Evolutionary conservation across 2,113 vertebrate genomes (phyloP), one percentile per base, ranked within the genome.

Genomic region (Elaphurus davidianus): DNA sequence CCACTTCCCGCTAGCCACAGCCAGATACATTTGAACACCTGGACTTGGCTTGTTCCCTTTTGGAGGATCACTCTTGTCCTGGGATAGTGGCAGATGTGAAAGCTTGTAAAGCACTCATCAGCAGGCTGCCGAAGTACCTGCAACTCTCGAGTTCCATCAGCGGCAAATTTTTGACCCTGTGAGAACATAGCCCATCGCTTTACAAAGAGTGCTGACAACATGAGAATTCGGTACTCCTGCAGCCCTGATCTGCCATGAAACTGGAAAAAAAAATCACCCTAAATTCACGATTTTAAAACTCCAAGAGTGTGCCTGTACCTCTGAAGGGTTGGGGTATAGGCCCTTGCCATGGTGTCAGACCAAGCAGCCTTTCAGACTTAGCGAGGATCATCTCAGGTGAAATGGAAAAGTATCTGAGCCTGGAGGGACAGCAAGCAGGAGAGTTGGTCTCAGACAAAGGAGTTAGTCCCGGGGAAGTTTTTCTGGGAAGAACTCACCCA

Each of bases 401-500:
- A 78, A 74, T 2, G 76, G 16, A 16, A 81, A 54, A 43, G n/a
- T 52, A 6, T 40, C 85, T 40, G n/a, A 57, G 79, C 14, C 89
- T 84, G 57, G 50, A 94, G n/a, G 5, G 16, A 40, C n/a, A 67
- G 19, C 52, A 27, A 25, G 54, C 45, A 16, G 3, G 11, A 54
- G 55, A 85, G 28, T 30, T 74, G 55, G 17, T 81, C n/a, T 62
- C 57, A 82, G 67, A 94, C 64, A 83, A 96, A 97, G 52, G 62
- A 96, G 81, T 36, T 91, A 97, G 94, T 43, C 93, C 50, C 27
- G 28, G 59, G n/a, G 27, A 76, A 62, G 74, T 43, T 60, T 64
- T 90, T 93, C 62, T 90, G 4, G 16, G 43, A 64, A 36, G 57
- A 97, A 88, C 12, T 91, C 87, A 6, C 47, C 54, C 84, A 78